phyloP scores from a whole-genome alignment of 1,140 invertebrate genomes.

The Babylonia areolata region DNA sequence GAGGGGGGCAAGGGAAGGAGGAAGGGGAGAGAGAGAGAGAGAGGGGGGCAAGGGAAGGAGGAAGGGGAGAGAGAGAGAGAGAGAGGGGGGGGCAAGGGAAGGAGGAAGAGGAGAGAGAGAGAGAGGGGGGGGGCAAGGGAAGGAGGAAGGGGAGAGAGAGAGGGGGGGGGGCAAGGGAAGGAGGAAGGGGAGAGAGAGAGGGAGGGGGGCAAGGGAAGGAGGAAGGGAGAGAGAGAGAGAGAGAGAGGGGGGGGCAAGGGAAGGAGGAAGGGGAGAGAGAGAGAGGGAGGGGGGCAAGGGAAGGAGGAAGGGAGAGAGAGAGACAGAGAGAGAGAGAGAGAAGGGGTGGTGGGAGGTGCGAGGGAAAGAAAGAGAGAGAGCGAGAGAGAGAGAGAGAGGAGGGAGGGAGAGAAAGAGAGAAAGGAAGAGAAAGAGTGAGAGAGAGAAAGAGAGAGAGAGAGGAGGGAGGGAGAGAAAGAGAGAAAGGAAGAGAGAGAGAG shows the following conservation, averaged over 20 bases:
- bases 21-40: not conserved
- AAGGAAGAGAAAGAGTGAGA: conserved; percentile 27
- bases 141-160: not conserved
- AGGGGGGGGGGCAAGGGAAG: too few species aligned
- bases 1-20: not conserved
- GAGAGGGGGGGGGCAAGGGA: not conserved
- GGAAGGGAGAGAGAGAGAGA: not conserved
- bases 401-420: conserved; percentile 75
- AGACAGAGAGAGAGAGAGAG: not conserved
- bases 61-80: too few species aligned
- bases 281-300: too few species aligned
- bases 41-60: not conserved
- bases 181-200: too few species aligned
- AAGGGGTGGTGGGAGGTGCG: conserved; percentile 39
- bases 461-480: conserved; percentile 5
- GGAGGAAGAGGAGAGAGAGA: not conserved
- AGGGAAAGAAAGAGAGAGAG: conserved; percentile 69
- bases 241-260: too few species aligned
- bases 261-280: too few species aligned
- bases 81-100: too few species aligned
- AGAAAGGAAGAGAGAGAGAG: conserved; percentile 6
- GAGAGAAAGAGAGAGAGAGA: not conserved
- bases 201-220: not conserved
- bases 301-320: not conserved
- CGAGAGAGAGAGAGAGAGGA: conserved; percentile 26